Conservation (phyloP, 2,113 vertebrate species). For the Paradoxurus hermaphroditus region DNA sequence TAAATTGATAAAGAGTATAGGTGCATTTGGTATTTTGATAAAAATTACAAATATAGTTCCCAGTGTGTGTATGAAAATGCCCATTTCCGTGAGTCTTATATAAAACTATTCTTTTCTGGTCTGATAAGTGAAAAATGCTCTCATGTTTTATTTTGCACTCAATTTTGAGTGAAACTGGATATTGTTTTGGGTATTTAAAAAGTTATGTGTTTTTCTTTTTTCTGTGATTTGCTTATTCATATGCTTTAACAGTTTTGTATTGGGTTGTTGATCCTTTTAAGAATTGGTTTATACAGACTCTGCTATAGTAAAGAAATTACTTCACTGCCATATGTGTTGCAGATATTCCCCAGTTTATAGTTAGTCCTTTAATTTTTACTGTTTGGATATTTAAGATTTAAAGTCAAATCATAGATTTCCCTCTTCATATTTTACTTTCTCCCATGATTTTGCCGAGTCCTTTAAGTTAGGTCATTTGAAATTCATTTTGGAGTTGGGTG, state of each 20-base stretch:
- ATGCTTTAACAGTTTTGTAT: background rate
- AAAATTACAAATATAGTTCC: background rate
- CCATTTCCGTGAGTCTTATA: background rate
- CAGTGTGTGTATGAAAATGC: background rate
- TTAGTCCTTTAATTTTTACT: background rate
- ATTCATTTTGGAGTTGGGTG: background rate
- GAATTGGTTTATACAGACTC: constrained; percentile 15
- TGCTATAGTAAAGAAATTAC: constrained; percentile 22
- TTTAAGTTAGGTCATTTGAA: background rate
- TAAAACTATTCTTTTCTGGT: background rate
- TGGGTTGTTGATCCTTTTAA: background rate
- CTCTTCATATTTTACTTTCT: background rate
- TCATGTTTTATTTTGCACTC: constrained; percentile 7
- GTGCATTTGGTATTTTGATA: background rate
- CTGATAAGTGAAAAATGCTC: background rate
- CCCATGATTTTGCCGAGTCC: background rate
- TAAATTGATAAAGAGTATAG: background rate
- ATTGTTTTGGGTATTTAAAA: background rate
- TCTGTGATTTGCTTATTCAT: background rate
- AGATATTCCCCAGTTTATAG: background rate
- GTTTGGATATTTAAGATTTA: background rate
- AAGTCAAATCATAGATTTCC: background rate
- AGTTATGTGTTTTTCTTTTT: background rate
- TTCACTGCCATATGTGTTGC: background rate
- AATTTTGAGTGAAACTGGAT: background rate